Percentiles rank a stretch among this genome's conserved stretches.
Evolutionary conservation across 2,888 invertebrate genomes (phyloP).

Genomic region (Cheiracanthium punctorium): DNA sequence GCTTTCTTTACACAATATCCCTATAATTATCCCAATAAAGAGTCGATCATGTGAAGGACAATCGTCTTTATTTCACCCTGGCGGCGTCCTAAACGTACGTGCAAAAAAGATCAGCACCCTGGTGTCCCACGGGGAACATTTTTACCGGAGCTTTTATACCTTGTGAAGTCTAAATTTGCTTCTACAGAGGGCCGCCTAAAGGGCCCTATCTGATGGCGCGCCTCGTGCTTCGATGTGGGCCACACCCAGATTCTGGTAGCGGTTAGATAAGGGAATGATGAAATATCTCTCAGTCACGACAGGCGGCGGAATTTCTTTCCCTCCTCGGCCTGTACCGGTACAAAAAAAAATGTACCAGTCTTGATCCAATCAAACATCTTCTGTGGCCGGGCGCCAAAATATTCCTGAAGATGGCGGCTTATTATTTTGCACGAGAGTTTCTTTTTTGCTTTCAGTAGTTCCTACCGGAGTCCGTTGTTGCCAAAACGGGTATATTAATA

Average conservation of each 20-base stretch:
- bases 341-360: neutral
- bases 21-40: neutral
- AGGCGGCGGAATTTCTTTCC: neutral
- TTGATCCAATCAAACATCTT: neutral
- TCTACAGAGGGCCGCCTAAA: neutral
- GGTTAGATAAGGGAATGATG: constrained; percentile 31
- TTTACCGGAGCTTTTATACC: neutral
- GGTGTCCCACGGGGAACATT: neutral
- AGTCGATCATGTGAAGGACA: neutral
- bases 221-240: neutral
- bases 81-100: neutral
- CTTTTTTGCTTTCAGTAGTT: neutral
- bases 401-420: neutral
- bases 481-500: neutral
- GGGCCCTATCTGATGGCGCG: constrained; percentile 29
- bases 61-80: neutral
- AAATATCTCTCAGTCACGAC: constrained; percentile 16
- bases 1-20: too few relatives aligned
- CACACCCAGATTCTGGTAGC: constrained; percentile 35
- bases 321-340: neutral
- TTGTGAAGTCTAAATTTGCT: constrained; percentile 18
- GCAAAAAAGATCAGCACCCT: constrained; percentile 14
- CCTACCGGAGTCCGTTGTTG: neutral
- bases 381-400: neutral
- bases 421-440: neutral